Percentiles rank a stretch among this genome's conserved stretches.
These are phyloP conservation scores for Emydura subglobosa DNA, from an alignment of 2,113 vertebrate species.

Conservation along the genomic window DNA sequence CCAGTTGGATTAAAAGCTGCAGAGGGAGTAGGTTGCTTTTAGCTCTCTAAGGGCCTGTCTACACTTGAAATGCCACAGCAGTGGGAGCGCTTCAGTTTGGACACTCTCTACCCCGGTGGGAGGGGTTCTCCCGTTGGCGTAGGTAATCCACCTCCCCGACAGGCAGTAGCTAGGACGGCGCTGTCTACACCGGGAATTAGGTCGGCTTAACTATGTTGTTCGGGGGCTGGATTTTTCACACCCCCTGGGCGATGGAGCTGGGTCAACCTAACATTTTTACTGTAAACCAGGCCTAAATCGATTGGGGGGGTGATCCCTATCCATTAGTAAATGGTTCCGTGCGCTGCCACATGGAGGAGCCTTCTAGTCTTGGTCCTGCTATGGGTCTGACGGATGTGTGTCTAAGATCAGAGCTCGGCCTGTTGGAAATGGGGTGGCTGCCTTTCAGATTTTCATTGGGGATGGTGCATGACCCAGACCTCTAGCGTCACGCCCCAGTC, in stretches of 20 bases:
- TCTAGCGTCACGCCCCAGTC: neutral
- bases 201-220: neutral
- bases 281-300: too few relatives aligned
- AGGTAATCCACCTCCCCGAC: neutral
- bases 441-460: neutral
- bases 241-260: too few relatives aligned
- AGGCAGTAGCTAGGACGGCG: neutral
- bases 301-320: neutral
- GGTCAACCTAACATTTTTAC: too few relatives aligned
- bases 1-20: neutral
- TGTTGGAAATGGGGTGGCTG: neutral
- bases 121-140: neutral
- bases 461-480: neutral
- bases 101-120: neutral
- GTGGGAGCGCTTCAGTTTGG: neutral
- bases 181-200: neutral
- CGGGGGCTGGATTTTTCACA: neutral
- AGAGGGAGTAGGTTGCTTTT: neutral
- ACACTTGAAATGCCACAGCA: neutral
- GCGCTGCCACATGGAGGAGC: neutral
- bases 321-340: neutral
- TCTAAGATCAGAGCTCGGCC: neutral
- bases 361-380: rapidly evolving
- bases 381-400: neutral
- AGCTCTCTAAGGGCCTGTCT: neutral